Percentiles rank a stretch among this genome's conserved stretches.
Evolutionary conservation across 2,888 invertebrate genomes (phyloP).

Genomic region (Bombylius discolor): DNA sequence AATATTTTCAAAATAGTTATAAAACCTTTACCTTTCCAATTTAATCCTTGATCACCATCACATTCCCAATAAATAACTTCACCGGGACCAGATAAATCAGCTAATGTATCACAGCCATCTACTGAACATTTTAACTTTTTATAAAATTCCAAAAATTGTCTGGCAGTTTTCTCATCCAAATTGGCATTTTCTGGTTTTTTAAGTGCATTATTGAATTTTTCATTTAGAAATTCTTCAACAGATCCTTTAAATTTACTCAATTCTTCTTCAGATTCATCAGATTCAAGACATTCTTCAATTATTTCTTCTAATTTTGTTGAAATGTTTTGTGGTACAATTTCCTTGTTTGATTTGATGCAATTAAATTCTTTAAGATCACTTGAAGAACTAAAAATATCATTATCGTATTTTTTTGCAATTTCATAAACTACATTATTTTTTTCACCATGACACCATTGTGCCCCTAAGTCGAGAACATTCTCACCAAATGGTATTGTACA

Average conservation of each 20-base stretch:
- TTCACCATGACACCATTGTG: slow-evolving; percentile 69
- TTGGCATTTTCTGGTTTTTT: slow-evolving; percentile 24
- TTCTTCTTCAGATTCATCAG: not conserved
- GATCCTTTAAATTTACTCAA: slow-evolving; percentile 27
- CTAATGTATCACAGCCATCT: slow-evolving; percentile 51
- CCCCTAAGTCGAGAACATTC: slow-evolving; percentile 55
- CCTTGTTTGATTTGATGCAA: slow-evolving; percentile 30
- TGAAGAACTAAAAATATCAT: slow-evolving; percentile 23
- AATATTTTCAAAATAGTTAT: slow-evolving; percentile 53
- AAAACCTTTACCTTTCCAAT: slow-evolving; percentile 65
- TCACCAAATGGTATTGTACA: slow-evolving; percentile 41
- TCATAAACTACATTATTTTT: slow-evolving; percentile 47
- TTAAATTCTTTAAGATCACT: slow-evolving; percentile 23
- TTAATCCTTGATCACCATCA: slow-evolving; percentile 53
- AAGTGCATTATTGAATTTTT: slow-evolving; percentile 18
- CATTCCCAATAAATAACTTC: slow-evolving; percentile 51
- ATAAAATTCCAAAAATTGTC: slow-evolving; percentile 46
- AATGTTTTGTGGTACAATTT: slow-evolving; percentile 28
- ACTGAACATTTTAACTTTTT: slow-evolving; percentile 37
- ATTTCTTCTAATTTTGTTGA: slow-evolving; percentile 28
- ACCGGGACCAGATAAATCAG: slow-evolving; percentile 52
- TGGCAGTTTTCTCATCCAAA: slow-evolving; percentile 32
- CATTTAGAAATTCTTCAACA: slow-evolving; percentile 25
- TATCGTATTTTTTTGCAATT: slow-evolving; percentile 32
- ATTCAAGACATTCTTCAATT: slow-evolving; percentile 30